These are phyloP conservation scores for Nymphicus hollandicus DNA, from an alignment of 2,113 vertebrate genomes.

Conservation along the genomic window DNA sequence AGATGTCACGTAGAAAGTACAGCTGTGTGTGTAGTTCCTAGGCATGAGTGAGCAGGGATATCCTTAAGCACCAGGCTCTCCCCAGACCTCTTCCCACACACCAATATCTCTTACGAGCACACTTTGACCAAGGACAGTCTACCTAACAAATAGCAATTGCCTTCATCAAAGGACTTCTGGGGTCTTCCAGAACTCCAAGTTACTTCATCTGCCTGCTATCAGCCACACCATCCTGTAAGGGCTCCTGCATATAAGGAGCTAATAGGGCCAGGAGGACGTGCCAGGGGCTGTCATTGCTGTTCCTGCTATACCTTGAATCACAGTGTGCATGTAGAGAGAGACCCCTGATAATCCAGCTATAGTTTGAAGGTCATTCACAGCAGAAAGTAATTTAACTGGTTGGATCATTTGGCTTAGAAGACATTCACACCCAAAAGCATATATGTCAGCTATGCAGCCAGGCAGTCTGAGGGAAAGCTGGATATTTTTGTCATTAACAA, in stretches of 20 bases:
- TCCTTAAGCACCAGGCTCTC: not conserved
- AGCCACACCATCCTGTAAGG: not conserved
- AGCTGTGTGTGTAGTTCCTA: not conserved
- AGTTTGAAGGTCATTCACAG: not conserved
- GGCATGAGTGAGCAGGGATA: not conserved
- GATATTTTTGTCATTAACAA: not conserved
- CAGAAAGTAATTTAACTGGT: not conserved
- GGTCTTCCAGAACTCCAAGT: not conserved
- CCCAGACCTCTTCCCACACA: not conserved
- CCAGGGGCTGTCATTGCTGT: not conserved
- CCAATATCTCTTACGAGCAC: not conserved
- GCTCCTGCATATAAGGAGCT: not conserved
- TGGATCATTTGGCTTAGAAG: not conserved
- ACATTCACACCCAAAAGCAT: not conserved
- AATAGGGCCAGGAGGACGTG: not conserved
- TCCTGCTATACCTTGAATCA: not conserved
- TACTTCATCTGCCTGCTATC: not conserved
- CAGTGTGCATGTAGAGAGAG: not conserved
- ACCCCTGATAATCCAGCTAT: not conserved
- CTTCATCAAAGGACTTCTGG: not conserved
- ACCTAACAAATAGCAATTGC: not conserved
- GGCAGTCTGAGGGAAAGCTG: not conserved
- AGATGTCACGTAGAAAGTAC: not conserved
- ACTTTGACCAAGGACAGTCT: not conserved
- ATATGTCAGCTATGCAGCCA: not conserved